Percentiles rank a stretch among this genome's conserved stretches.
Evolutionary conservation across 2,888 invertebrate genomes (phyloP).

Genomic region (Cosmia trapezina): DNA sequence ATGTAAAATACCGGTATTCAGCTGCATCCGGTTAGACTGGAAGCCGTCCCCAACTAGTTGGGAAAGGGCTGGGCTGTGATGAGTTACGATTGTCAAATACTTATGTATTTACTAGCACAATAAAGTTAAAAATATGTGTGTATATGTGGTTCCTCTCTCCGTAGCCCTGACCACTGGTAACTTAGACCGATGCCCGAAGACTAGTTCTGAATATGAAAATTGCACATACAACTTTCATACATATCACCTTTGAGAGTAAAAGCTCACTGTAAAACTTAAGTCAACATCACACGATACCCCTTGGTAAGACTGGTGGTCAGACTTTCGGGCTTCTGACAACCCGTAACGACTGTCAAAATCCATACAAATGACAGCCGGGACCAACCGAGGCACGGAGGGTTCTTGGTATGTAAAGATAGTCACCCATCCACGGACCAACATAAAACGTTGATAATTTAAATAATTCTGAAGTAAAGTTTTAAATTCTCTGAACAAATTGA

Average conservation of each 20-base stretch:
- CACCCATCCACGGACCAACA: no score
- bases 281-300: no score
- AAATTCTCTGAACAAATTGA: slow-evolving; percentile 5
- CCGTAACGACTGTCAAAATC: no score
- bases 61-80: neutral
- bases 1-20: neutral
- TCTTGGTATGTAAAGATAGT: no score
- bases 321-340: no score
- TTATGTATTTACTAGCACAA: neutral
- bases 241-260: neutral
- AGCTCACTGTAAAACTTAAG: no score
- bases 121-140: neutral
- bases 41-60: neutral
- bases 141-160: neutral
- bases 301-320: no score
- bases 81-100: neutral
- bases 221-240: neutral
- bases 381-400: no score
- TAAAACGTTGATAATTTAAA: slow-evolving; percentile 3
- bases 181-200: neutral
- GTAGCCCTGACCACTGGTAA: no score
- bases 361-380: no score
- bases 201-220: neutral
- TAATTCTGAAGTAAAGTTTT: slow-evolving; percentile 6
- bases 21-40: neutral